These are phyloP conservation scores for Scaptomyza montana DNA, from an alignment of 1,140 invertebrate genomes.

Conservation along the genomic window DNA sequence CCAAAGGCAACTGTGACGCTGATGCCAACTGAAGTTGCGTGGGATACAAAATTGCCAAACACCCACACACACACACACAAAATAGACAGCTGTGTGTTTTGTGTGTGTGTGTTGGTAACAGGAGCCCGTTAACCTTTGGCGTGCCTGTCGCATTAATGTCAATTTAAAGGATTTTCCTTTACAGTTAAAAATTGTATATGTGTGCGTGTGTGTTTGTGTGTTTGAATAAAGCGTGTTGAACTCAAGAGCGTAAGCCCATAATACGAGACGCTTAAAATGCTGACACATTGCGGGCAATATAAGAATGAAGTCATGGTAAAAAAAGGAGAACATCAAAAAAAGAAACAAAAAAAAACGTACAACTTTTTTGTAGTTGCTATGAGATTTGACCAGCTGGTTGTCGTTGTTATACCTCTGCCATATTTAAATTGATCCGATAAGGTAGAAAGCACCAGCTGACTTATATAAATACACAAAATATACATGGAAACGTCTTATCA, in stretches of 20 bases:
- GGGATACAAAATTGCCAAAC: slow-evolving; percentile 1
- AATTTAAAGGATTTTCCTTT: slow-evolving; percentile 46
- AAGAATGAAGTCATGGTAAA: no score
- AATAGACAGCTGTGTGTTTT: neutral
- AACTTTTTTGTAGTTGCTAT: neutral
- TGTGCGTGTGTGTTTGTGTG: no score
- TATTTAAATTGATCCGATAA: slow-evolving; percentile 15
- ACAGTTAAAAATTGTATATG: neutral
- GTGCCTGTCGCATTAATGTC: slow-evolving; percentile 49
- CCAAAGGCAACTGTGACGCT: slow-evolving; percentile 22
- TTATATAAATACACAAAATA: neutral
- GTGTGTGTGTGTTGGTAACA: slow-evolving; percentile 15
- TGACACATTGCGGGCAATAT: slow-evolving; percentile 16
- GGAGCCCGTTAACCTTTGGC: slow-evolving; percentile 39
- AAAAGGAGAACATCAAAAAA: slow-evolving; percentile 13
- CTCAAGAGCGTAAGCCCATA: slow-evolving; percentile 26
- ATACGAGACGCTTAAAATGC: slow-evolving; percentile 16
- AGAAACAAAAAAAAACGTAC: neutral
- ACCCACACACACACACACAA: neutral
- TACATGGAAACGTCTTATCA: neutral
- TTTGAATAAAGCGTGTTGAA: slow-evolving; percentile 6
- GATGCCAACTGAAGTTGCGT: slow-evolving; percentile 42
- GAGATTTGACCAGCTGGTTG: slow-evolving; percentile 1
- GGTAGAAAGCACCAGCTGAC: neutral
- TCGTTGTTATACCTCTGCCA: neutral